phyloP scores from a whole-genome alignment of 2,888 invertebrate genomes.

The Ochropleura plecta region DNA sequence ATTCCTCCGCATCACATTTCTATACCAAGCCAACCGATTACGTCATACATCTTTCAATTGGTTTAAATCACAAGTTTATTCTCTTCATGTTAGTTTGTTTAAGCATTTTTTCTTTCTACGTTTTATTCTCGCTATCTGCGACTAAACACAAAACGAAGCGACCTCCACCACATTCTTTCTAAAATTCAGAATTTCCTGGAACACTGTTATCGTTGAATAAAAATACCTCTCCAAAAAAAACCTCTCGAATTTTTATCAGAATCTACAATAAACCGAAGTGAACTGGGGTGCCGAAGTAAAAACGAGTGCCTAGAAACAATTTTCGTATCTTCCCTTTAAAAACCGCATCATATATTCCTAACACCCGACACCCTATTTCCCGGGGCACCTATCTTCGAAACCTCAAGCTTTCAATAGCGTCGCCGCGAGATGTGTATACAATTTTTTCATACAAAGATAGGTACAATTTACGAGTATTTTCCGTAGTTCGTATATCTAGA shows the following conservation, averaged over 20 bases:
- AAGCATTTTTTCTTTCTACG: neutral
- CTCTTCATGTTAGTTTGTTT: neutral
- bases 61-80: neutral
- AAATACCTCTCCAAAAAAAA: constrained; percentile 43
- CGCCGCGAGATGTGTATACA: constrained; percentile 65
- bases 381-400: constrained; percentile 69
- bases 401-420: constrained; percentile 66
- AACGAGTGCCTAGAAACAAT: constrained; percentile 58
- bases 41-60: neutral
- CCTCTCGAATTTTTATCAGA: constrained; percentile 56
- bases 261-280: constrained; percentile 53
- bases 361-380: constrained; percentile 62
- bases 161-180: constrained; percentile 2
- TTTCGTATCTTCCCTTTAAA: constrained; percentile 58
- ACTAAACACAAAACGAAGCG: constrained; percentile 1
- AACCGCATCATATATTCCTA: constrained; percentile 61
- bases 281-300: constrained; percentile 44
- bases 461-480: constrained; percentile 76
- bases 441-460: constrained; percentile 71
- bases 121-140: constrained; percentile 2
- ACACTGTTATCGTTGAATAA: constrained; percentile 42
- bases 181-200: constrained; percentile 21
- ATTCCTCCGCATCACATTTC: too few relatives aligned
- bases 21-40: too few relatives aligned
- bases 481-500: constrained; percentile 73